Conservation (phyloP, 2,888 invertebrate species). For the Poecilus cupreus region DNA sequence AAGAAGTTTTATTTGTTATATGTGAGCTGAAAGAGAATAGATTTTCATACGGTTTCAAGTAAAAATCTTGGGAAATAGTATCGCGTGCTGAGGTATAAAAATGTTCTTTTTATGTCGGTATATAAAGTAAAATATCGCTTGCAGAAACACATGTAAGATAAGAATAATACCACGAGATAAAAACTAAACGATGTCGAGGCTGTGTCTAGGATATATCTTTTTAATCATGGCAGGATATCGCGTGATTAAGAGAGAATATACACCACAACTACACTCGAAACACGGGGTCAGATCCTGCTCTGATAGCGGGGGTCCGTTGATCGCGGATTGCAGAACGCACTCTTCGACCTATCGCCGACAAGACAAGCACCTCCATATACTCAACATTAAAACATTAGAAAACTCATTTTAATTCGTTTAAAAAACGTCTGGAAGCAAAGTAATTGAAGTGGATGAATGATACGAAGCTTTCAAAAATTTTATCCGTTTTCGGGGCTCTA, state of each 20-base stretch:
- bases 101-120: constrained; percentile 27
- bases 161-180: constrained; percentile 44
- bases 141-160: constrained; percentile 44
- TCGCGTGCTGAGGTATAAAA: constrained; percentile 10
- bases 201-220: constrained; percentile 45
- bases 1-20: not conserved
- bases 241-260: constrained; percentile 47
- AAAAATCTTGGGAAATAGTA: not conserved
- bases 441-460: too few relatives aligned
- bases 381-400: too few relatives aligned
- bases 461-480: too few relatives aligned
- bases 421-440: too few relatives aligned
- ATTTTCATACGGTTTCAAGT: not conserved
- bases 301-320: constrained; percentile 15
- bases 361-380: too few relatives aligned
- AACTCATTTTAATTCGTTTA: too few relatives aligned
- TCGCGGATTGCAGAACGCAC: too few relatives aligned
- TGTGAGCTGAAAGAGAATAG: not conserved
- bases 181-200: constrained; percentile 47
- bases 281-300: constrained; percentile 41
- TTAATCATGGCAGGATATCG: constrained; percentile 48
- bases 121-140: constrained; percentile 41
- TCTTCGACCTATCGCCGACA: too few relatives aligned
- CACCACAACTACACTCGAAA: constrained; percentile 15
- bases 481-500: too few relatives aligned